Evolutionary conservation across 2,797 vertebrate species (phyloP).

Genomic region (Hybognathus amarus): DNA sequence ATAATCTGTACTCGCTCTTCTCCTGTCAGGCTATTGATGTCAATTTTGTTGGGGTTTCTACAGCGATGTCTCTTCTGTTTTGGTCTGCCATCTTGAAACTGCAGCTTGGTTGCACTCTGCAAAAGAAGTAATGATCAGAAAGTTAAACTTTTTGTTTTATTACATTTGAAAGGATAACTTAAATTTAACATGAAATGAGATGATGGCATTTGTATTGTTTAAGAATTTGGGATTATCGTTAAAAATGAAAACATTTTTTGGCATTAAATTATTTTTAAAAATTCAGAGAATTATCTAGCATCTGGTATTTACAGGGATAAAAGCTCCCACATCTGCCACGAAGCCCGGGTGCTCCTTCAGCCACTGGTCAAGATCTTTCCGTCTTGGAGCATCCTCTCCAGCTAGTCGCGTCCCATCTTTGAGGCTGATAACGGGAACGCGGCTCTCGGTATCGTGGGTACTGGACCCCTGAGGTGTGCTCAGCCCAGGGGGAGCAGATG

Average conservation of each 20-base stretch:
- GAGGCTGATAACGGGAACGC: constrained; percentile 95
- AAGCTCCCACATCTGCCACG: constrained; percentile 94
- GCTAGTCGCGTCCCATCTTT: constrained; percentile 97
- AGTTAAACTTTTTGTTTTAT: background rate
- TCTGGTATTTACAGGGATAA: constrained; percentile 86
- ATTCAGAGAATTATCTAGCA: background rate
- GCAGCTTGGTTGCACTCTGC: constrained; percentile 86
- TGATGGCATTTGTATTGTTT: background rate
- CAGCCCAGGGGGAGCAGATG: constrained; percentile 72
- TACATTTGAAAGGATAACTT: background rate
- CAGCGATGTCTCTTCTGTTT: constrained; percentile 98
- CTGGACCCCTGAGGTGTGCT: constrained; percentile 75
- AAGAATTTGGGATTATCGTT: background rate
- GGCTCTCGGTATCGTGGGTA: constrained; percentile 83
- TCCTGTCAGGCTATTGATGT: constrained; percentile 95
- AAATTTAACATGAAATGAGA: background rate
- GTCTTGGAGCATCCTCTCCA: constrained; percentile 94
- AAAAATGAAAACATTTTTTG: background rate
- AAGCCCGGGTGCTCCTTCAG: constrained; percentile 94
- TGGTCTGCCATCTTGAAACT: constrained; percentile 92
- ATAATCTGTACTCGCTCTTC: constrained; percentile 98
- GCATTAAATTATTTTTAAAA: background rate
- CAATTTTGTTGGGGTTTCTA: constrained; percentile 96
- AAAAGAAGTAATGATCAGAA: background rate
- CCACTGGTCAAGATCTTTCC: constrained; percentile 94